phyloP scores from a whole-genome alignment of 2,797 vertebrate species.

The Hoplostethus mediterraneus region DNA sequence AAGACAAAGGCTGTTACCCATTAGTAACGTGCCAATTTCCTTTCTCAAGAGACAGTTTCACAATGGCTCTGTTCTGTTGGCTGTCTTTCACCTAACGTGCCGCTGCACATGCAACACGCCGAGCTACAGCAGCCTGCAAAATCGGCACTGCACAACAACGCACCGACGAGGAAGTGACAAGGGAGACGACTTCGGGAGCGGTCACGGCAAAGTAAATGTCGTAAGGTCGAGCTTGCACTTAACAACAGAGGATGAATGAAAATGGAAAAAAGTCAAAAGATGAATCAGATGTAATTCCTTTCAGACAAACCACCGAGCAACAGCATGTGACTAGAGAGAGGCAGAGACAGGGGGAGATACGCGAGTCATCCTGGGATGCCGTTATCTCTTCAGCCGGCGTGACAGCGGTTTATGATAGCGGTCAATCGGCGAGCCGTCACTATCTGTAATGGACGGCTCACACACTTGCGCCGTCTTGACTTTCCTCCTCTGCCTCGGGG shows the following conservation, averaged over 20 bases:
- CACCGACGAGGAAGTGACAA: background rate
- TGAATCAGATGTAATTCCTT: background rate
- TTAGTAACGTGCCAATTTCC: background rate
- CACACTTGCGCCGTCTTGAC: constrained; percentile 63
- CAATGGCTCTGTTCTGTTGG: constrained; percentile 20
- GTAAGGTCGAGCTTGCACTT: background rate
- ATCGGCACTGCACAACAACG: background rate
- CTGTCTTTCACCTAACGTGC: constrained; percentile 15
- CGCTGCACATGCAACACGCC: constrained; percentile 28
- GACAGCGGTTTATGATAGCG: constrained; percentile 61
- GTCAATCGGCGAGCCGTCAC: constrained; percentile 58
- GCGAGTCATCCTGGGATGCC: constrained; percentile 48
- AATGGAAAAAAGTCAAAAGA: background rate
- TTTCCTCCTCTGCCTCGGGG: constrained; percentile 9
- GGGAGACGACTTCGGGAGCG: background rate
- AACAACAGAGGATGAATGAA: background rate
- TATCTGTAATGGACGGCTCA: constrained; percentile 50
- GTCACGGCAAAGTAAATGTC: background rate
- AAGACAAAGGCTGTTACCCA: constrained; percentile 39
- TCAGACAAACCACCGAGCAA: constrained; percentile 5
- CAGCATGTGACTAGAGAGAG: constrained; percentile 4
- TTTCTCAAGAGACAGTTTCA: constrained; percentile 25
- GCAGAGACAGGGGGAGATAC: constrained; percentile 42
- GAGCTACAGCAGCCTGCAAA: background rate
- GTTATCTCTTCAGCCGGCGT: constrained; percentile 56